Conservation (phyloP, 2,113 vertebrate genomes). For the Nansenia antarctica region DNA sequence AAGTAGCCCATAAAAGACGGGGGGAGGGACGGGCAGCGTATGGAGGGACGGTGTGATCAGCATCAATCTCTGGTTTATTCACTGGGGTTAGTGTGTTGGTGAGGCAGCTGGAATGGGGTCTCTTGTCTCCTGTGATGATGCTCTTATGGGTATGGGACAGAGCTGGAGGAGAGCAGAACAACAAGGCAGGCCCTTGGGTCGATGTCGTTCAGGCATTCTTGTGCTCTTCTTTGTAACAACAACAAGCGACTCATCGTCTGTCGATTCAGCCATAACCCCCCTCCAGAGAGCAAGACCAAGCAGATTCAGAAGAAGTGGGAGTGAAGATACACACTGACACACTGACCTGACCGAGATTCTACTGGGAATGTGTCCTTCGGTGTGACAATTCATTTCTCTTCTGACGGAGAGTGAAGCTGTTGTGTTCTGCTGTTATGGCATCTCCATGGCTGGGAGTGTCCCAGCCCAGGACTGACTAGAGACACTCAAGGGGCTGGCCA, state of each 20-base stretch:
- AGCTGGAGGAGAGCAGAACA: too few relatives aligned
- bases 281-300: not conserved
- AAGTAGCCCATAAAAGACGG: not conserved
- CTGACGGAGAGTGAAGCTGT: not conserved
- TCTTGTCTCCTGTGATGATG: too few relatives aligned
- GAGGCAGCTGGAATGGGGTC: too few relatives aligned
- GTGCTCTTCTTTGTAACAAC: too few relatives aligned
- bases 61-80: slow-evolving; percentile 18
- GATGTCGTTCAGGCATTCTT: too few relatives aligned
- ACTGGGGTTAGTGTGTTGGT: too few relatives aligned
- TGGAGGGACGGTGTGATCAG: not conserved
- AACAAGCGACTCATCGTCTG: not conserved
- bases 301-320: not conserved
- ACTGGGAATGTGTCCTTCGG: not conserved
- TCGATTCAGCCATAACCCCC: not conserved
- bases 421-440: not conserved
- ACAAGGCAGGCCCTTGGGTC: too few relatives aligned
- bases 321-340: too few relatives aligned
- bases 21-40: not conserved
- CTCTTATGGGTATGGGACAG: too few relatives aligned
- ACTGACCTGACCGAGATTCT: too few relatives aligned
- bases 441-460: not conserved
- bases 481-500: not conserved
- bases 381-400: not conserved
- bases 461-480: not conserved